Base-by-base conservation (phyloP, 2,888 invertebrate species). In the Aromia moschata region DNA sequence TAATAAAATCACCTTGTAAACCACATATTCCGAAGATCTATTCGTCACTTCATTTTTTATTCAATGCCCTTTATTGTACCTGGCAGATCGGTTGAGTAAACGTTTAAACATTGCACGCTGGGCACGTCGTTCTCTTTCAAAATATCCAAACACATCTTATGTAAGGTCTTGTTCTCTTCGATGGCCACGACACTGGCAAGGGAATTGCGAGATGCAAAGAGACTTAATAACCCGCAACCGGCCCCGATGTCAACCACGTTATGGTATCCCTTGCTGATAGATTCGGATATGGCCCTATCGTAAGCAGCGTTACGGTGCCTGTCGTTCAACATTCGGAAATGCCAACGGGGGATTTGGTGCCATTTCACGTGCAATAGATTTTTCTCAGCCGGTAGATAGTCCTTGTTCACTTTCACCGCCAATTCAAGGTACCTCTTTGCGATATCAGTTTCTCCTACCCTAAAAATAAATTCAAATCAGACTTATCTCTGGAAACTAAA, bases 321-420 rank as follows among this genome's bases (percentile, higher is more conserved):
- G 75, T 93, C 93, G 80, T 93, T 94, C 17, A 93, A 78, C 93
- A 93, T 93, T 57, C 89, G 82, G 77, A 88, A 93, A 77, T 93
- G 93, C 93, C 93, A 93, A 47, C 92, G 81, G 60, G 90, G 89
- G 38, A 93, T 84, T 57, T 90, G 80, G 63, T 87, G 80, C 76
- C 89, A 88, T 70, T 87, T 87, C 0, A 89, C 81, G 62, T 88
- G 88, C 74, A 90, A 86, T 12, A 90, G 79, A 75, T 89, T 89
- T 73, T 87, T 87, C 70, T 87, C 86, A 10, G 72, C 72, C 18
- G 74, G 73, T 38, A 79, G 62, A 55, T 69, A 74, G n/a, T 71
- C 64, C 11, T 56, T 64, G 16, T 69, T 62, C 18, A 60, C 65
- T 20, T 58, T 64, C 5, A 70, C 64, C 7, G 76, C 76, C 36